Base-by-base conservation (phyloP, 2,797 vertebrate species). In the Tympanoctomys barrerae region DNA sequence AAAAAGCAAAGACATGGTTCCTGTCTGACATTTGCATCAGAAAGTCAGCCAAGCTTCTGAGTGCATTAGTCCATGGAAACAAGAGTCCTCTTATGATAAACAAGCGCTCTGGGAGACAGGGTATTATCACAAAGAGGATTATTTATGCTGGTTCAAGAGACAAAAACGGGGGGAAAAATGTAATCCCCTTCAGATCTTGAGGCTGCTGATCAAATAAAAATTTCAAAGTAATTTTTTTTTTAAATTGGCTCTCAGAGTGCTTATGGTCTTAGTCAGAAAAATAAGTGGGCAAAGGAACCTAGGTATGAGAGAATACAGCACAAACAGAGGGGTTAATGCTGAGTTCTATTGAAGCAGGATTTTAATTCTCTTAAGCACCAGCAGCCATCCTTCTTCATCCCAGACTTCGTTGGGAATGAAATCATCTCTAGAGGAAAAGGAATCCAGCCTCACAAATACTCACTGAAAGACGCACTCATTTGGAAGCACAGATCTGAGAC, bases 81-180 rank as follows among this genome's bases (percentile, higher is more conserved):
- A 96, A 97, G 91, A 96, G 94, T 97, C 96, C 22, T 97, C 97
- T 98, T 91, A 97, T 96, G 97, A 98, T 98, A 98, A 98, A 98
- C 97, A 98, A 97, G 97, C 86, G 19, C 97, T 91, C 95, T 98
- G 98, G 98, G 98, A 98, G 97, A 97, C 96, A 97, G 80, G 89
- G 97, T 91, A 97, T 98, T 98, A 98, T 98, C 96, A 49, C 97
- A 98, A 98, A 98, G 97, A 98, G 96, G 98, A 98, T 98, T 98
- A 98, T 98, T 98, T 98, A 98, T 98, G 98, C 97, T 98, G 52
- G 95, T 98, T 98, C 89, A 16, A 59, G 4, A 98, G 98, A 98
- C 80, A 97, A 98, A 92, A 97, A 98, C 95, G 4, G 91, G 33
- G 83, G 66, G 61, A 8, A 7, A 39, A 95, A 96, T 97, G 97